These are phyloP conservation scores for Scortum barcoo DNA, from an alignment of 2,113 vertebrate genomes.

Conservation along the genomic window DNA sequence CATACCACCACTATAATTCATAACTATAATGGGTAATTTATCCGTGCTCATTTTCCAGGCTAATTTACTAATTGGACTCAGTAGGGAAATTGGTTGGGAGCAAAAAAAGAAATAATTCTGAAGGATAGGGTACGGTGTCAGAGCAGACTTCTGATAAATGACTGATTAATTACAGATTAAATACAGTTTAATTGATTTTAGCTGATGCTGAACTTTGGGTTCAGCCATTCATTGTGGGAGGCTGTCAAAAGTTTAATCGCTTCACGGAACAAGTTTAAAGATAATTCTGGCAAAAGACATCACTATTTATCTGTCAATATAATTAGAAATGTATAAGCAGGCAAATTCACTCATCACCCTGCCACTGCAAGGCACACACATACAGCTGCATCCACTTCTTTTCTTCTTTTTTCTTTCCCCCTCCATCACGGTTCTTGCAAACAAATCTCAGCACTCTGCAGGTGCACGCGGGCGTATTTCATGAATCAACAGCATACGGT, in stretches of 20 bases:
- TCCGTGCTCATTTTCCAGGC: conserved; percentile 60
- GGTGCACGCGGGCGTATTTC: conserved; percentile 26
- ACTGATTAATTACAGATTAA: conserved; percentile 62
- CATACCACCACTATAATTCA: conserved; percentile 38
- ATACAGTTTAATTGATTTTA: conserved; percentile 47
- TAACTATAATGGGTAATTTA: conserved; percentile 62
- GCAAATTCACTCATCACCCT: neutral
- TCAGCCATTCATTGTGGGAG: conserved; percentile 6
- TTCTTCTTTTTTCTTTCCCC: neutral
- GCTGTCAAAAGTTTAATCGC: conserved; percentile 9
- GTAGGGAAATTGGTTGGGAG: conserved; percentile 49
- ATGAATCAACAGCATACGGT: conserved; percentile 16
- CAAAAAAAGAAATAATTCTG: conserved; percentile 27
- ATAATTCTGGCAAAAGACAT: conserved; percentile 17
- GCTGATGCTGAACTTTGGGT: conserved; percentile 28
- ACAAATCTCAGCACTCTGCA: conserved; percentile 31
- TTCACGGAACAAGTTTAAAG: neutral
- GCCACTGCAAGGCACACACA: neutral
- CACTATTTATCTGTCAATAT: neutral
- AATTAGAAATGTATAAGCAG: neutral
- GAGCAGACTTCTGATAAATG: conserved; percentile 41
- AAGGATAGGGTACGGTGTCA: conserved; percentile 22
- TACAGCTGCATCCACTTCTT: neutral
- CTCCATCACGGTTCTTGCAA: conserved; percentile 12
- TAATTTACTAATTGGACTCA: conserved; percentile 71